A percentile compares a stretch with the other conserved stretches of the same genome.
These are phyloP conservation scores for Okapia johnstoni DNA, from an alignment of 2,113 vertebrate species.

Conservation along the genomic window DNA sequence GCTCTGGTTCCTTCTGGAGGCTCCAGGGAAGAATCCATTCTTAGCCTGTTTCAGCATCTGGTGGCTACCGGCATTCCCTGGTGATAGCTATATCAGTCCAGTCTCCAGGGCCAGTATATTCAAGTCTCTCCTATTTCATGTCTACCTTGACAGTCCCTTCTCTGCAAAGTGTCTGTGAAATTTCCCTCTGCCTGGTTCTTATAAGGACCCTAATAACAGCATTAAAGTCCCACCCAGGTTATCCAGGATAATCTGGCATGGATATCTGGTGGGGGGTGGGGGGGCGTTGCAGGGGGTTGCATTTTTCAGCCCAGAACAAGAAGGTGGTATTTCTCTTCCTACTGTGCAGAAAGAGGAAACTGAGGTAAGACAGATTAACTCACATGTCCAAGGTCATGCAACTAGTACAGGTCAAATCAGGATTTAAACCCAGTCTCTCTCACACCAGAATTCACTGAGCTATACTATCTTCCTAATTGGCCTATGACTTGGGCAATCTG, in stretches of 20 bases:
- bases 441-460: not conserved
- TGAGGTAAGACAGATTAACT: not conserved
- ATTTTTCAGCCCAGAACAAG: not conserved
- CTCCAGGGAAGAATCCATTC: not conserved
- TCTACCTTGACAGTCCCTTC: not conserved
- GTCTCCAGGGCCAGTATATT: not conserved
- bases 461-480: not conserved
- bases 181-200: not conserved
- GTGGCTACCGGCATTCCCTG: not conserved
- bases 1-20: not conserved
- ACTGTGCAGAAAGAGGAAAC: constrained; percentile 15
- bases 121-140: not conserved
- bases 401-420: not conserved
- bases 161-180: not conserved
- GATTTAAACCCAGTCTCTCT: not conserved
- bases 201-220: not conserved
- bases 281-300: accelerated
- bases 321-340: not conserved
- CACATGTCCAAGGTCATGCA: not conserved
- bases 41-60: not conserved
- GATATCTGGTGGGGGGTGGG: not conserved
- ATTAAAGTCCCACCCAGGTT: not conserved
- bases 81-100: not conserved
- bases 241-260: not conserved
- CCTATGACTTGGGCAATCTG: not conserved